These are phyloP conservation scores for Actinopyga echinites DNA, from an alignment of 53 echinoderm and acorn worm genomes.

Conservation along the genomic window DNA sequence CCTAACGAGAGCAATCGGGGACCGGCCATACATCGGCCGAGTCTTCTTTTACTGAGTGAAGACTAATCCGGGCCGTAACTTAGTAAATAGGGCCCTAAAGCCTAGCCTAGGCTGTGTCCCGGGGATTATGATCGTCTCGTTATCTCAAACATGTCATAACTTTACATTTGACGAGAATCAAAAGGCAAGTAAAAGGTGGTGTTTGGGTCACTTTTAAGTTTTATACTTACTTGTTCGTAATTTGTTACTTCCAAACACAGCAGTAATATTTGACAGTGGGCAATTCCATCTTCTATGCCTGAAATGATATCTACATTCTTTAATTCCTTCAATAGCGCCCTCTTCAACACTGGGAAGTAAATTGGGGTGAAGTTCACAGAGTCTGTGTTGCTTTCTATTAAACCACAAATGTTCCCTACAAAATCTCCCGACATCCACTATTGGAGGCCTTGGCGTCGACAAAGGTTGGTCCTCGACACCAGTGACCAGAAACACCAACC, in stretches of 20 bases:
- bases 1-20: too few relatives aligned
- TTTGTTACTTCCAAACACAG: constrained; percentile 78
- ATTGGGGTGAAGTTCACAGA: constrained; percentile 84
- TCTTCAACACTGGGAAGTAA: constrained; percentile 79
- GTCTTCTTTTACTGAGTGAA: too few relatives aligned
- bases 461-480: constrained; percentile 16
- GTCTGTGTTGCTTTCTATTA: constrained; percentile 71
- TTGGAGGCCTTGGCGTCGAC: constrained; percentile 29
- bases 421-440: constrained; percentile 11
- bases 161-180: neutral
- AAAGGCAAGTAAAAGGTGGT: neutral
- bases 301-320: constrained; percentile 89
- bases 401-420: constrained; percentile 90
- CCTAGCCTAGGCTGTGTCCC: too few relatives aligned
- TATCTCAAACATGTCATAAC: neutral
- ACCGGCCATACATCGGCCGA: too few relatives aligned
- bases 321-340: constrained; percentile 78
- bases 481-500: constrained; percentile 16
- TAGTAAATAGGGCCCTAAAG: too few relatives aligned
- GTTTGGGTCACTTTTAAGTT: too few relatives aligned
- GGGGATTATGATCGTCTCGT: too few relatives aligned
- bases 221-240: constrained; percentile 84
- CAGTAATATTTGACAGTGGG: constrained; percentile 85
- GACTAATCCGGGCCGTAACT: too few relatives aligned
- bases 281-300: constrained; percentile 88